Evolutionary conservation across 1,140 invertebrate genomes (phyloP), one percentile per base, ranked within the genome.

Genomic region (Euura lappo): DNA sequence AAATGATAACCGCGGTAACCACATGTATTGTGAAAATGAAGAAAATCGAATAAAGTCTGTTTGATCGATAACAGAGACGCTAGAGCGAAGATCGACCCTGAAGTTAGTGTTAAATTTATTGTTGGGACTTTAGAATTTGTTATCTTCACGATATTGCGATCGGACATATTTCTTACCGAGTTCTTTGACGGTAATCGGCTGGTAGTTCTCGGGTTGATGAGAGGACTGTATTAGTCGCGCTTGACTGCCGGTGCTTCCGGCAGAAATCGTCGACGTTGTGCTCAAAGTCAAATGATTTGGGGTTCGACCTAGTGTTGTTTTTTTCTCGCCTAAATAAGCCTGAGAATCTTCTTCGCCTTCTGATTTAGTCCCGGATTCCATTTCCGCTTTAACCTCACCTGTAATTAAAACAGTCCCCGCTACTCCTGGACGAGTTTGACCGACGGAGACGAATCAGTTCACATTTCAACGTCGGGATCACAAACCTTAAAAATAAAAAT

Each of bases 161-260:
- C 51, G 51, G 11, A 45, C 46, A 44, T 45, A 84, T 81, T 81
- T 86, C 92, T 93, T 94, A 96, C 95, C 95, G 91, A 96, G 89
- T 88, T 96, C 95, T 88, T 94, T 94, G 79, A 94, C 92, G 84
- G 92, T 92, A 73, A 93, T 91, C 44, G 95, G 95, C 77, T 96
- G 94, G 87, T 96, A 97, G 80, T 93, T 95, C 78, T 95, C 92
- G 65, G 96, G 96, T 80, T 96, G 94, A 87, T 97, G 95, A 75
- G 96, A 97, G 72, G 96, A 95, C 87, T 97, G 96, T 82, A 98
- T 97, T 75, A 98, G 91, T 80, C 95, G 92, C 28, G 97, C 97
- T 85, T 98, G 96, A 82, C 94, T 96, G 78, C 96, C 95, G 66
- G 95, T 97, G 85, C 96, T 97, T 78, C 96, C 96, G 73, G 96